Base-by-base conservation (phyloP, 2,888 invertebrate genomes). In the Athetis lepigone region DNA sequence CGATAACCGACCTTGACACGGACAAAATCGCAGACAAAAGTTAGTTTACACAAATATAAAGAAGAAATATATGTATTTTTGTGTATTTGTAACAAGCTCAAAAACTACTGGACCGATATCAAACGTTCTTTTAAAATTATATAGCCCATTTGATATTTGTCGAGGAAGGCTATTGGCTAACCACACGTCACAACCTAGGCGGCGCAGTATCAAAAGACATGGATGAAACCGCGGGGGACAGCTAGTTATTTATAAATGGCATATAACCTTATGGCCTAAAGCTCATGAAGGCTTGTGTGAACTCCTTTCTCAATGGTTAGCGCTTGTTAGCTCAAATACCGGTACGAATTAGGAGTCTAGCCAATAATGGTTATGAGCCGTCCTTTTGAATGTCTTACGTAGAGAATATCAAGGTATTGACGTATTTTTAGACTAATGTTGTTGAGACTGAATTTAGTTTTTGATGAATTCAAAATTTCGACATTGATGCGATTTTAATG, bases 271-370 rank as follows among this genome's bases (percentile, higher is more conserved):
- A 52, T 19, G 27, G 42, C 23, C 52, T n/a, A 45, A 56, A 42
- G 39, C 16, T 47, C 9, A 7, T 6, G 43, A 62, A 45, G 21
- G 27, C 64, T n/a, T 43, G 19, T 45, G 51, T 40, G 13, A 13
- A 40, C 39, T 27, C 42, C 42, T 52, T 70, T 64, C 55, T 52
- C 33, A 51, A 36, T 19, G 19, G 16, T 55, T 40, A 1, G 19
- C 23, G 21, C 21, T 7, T 39, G 23, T 72, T 45, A 50, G 40
- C 50, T 42, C 60, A 42, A 51, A 67, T 61, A 39, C 68, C 73
- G 33, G 51, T 47, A 42, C 68, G 1, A 61, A 70, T 73, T 67
- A 51, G 50, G 46, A 46, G 50, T 51, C 68, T 67, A 42, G 36
- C 46, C 16, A 8, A 2, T 18, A 42, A 52, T 42, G 40, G 54